Percentiles rank a stretch among this genome's conserved stretches.
phyloP scores from a whole-genome alignment of 1,140 invertebrate genomes.

The Manduca sexta region DNA sequence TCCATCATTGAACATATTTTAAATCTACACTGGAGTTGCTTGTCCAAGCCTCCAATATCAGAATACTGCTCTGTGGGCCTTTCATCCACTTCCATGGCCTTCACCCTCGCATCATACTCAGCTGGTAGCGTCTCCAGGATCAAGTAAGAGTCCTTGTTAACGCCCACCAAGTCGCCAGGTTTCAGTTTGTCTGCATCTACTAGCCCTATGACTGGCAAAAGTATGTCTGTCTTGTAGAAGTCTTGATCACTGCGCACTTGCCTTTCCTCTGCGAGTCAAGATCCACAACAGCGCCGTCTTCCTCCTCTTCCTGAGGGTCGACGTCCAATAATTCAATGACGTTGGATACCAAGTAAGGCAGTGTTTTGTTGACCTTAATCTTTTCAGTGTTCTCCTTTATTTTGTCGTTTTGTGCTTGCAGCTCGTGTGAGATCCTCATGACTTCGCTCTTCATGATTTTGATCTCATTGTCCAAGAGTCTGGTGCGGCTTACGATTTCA shows the following conservation, averaged over 20 bases:
- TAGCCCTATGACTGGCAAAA: constrained; percentile 99
- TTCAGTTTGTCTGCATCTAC: constrained; percentile 98
- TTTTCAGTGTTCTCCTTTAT: constrained; percentile 99
- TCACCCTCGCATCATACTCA: constrained; percentile 99
- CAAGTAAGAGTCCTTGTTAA: constrained; percentile 99
- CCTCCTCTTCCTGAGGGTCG: constrained; percentile 98
- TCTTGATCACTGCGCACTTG: constrained; percentile 99
- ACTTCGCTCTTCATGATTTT: constrained; percentile 99
- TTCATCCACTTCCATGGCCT: constrained; percentile 99
- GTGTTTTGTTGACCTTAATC: constrained; percentile 99
- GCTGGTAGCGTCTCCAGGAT: constrained; percentile 98
- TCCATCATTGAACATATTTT: not conserved
- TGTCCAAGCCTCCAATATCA: constrained; percentile 99
- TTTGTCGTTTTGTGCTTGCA: constrained; percentile 97
- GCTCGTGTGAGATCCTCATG: constrained; percentile 96
- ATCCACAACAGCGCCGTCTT: constrained; percentile 99
- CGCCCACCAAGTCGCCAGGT: constrained; percentile 98
- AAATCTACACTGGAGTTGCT: constrained; percentile 93
- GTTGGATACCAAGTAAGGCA: constrained; percentile 99
- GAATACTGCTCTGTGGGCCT: constrained; percentile 99
- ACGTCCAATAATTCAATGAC: constrained; percentile 99
- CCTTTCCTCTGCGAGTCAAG: constrained; percentile 98
- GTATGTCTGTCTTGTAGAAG: constrained; percentile 99
- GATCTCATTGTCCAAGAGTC: constrained; percentile 98
- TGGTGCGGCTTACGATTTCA: constrained; percentile 94